Evolutionary conservation across 2,797 vertebrate species (phyloP).

Genomic region (Tarsius wallacei): DNA sequence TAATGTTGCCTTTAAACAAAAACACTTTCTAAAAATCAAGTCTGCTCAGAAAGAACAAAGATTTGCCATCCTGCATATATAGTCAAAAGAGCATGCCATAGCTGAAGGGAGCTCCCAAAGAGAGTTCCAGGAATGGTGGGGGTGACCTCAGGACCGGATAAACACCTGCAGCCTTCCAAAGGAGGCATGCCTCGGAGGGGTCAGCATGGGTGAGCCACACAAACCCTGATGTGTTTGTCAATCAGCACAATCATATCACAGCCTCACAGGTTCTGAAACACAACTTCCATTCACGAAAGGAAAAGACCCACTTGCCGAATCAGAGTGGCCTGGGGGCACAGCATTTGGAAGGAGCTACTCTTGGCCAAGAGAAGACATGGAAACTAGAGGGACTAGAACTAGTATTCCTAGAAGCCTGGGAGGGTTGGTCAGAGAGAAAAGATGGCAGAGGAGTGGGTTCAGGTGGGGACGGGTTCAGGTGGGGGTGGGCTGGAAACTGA

Average conservation of each 20-base stretch:
- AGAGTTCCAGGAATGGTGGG: neutral
- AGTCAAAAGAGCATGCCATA: neutral
- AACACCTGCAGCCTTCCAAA: neutral
- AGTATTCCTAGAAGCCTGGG: neutral
- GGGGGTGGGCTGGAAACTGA: neutral
- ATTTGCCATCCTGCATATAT: neutral
- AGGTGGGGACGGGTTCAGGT: neutral
- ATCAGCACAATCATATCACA: neutral
- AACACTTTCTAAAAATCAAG: slow-evolving; percentile 11
- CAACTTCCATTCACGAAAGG: neutral
- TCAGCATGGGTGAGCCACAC: neutral
- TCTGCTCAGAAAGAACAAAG: neutral
- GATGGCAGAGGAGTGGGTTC: neutral
- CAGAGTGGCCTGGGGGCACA: neutral
- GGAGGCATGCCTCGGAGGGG: neutral
- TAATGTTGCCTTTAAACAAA: slow-evolving; percentile 26
- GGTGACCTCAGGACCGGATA: neutral
- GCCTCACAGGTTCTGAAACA: neutral
- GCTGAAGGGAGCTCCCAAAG: neutral
- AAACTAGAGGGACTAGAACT: neutral
- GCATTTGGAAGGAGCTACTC: neutral
- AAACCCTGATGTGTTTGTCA: neutral
- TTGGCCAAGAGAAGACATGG: neutral
- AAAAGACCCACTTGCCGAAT: neutral
- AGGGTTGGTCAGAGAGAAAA: neutral